phyloP scores from a whole-genome alignment of 2,888 invertebrate genomes.

The Phymatocera aterrima region DNA sequence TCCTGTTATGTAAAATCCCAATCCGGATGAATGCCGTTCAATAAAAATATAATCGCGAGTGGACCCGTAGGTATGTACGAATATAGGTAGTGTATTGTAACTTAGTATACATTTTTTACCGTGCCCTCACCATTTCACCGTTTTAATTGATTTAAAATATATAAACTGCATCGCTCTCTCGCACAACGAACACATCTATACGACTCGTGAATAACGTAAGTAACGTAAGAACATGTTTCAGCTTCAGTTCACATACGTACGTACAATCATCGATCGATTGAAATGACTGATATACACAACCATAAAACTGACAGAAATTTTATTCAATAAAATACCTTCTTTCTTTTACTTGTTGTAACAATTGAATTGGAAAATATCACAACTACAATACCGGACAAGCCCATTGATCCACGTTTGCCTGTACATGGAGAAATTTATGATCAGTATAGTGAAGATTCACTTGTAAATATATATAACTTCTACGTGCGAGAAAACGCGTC shows the following conservation, averaged over 20 bases:
- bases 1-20: conserved; percentile 17
- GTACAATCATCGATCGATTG: neutral
- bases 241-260: too few species aligned
- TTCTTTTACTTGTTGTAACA: neutral
- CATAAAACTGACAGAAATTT: neutral
- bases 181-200: neutral
- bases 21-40: neutral
- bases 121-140: neutral
- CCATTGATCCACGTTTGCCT: neutral
- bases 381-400: neutral
- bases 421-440: conserved; percentile 36
- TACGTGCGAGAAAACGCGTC: neutral
- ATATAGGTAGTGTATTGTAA: too few species aligned
- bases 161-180: neutral
- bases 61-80: neutral
- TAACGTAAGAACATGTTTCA: too few species aligned
- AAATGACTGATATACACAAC: neutral
- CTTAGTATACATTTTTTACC: too few species aligned
- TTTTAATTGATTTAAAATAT: neutral
- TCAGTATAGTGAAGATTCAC: neutral
- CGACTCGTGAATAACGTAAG: too few species aligned
- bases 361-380: neutral
- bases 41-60: neutral
- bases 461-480: conserved; percentile 28
- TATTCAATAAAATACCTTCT: neutral